A percentile compares a stretch with the other conserved stretches of the same genome.
Conservation (phyloP, 2,888 invertebrate genomes). For the Pseudococcus jackbeardsleyi region DNA sequence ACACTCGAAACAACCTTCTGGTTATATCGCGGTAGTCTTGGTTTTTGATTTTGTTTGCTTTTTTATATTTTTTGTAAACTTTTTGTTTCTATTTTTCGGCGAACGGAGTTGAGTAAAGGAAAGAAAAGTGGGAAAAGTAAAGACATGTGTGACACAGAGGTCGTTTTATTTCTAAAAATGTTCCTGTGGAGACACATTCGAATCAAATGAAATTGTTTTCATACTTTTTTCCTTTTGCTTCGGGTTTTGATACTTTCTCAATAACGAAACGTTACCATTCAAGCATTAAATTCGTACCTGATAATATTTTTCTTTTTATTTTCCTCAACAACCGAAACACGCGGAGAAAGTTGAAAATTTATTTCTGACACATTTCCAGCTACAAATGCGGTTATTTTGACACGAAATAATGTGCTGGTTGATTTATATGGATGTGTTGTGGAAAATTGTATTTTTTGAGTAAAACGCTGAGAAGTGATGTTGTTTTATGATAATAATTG, state of each 20-base stretch:
- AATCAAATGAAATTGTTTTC: conserved; percentile 56
- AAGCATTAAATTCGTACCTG: conserved; percentile 55
- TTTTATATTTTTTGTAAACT: conserved; percentile 23
- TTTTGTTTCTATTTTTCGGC: conserved; percentile 36
- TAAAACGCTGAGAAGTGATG: background rate
- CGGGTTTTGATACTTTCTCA: conserved; percentile 53
- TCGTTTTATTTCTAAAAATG: conserved; percentile 55
- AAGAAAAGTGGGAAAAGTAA: conserved; percentile 44
- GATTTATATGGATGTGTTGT: conserved; percentile 13
- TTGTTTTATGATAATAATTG: conserved; percentile 44
- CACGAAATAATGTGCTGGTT: background rate
- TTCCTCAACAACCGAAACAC: background rate
- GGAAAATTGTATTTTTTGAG: conserved; percentile 31
- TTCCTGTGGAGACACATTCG: conserved; percentile 55
- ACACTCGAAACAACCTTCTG: background rate
- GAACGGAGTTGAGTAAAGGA: conserved; percentile 22
- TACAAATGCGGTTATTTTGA: conserved; percentile 46
- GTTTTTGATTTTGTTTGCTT: conserved; percentile 11
- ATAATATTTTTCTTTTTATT: conserved; percentile 36
- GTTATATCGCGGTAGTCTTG: background rate
- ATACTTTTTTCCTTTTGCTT: conserved; percentile 32
- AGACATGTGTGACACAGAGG: conserved; percentile 51
- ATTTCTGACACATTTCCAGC: conserved; percentile 53
- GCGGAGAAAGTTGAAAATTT: conserved; percentile 30
- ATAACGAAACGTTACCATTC: conserved; percentile 52